Base-by-base conservation (phyloP, 2,797 vertebrate species). In the Cyclura pinguis region DNA sequence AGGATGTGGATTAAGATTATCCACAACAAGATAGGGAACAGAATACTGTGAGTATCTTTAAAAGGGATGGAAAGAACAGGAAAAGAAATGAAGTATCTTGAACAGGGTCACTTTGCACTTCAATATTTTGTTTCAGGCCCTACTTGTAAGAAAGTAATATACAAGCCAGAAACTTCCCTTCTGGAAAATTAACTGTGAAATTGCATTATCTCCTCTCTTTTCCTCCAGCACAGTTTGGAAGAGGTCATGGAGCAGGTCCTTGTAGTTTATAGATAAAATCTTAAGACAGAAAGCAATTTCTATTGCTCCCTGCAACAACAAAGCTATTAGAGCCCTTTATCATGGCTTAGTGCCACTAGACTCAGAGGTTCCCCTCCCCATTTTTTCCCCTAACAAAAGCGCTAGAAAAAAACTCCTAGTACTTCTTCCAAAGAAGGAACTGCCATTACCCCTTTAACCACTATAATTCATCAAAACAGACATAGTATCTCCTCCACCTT, bases 391-490 rank as follows among this genome's bases (percentile, higher is more conserved):
- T n/a, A 38, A 88, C 55, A 90, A 87, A 91, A 83, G 57, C n/a
- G n/a, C 42, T 83, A n/a, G 20, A 52, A 35, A 74, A 22, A 74
- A 86, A 18, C 59, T 64, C 47, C 89, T 76, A 13, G 27, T n/a
- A 83, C 24, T 86, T 76, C 24, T 64, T n/a, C 42, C 47, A 87
- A 84, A 77, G 69, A 83, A 47, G 59, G 72, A 91, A 69, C 73
- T 55, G 69, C 47, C 47, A 55, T 83, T 57, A 91, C 29, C 27
- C n/a, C 29, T 32, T 87, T 87, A 87, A 77, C 73, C n/a, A 91
- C 76, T 57, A 67, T 69, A 83, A 84, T 91, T 83, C 72, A 91
- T 90, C 89, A 90, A 72, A 78, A 67, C 24, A 80, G 50, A 42
- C 5, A n/a, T 89, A 85, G 29, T 38, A 35, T 69, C 42, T 69